Conservation (phyloP, 1,140 invertebrate genomes). For the Pachyrhynchus sulphureomaculatus region DNA sequence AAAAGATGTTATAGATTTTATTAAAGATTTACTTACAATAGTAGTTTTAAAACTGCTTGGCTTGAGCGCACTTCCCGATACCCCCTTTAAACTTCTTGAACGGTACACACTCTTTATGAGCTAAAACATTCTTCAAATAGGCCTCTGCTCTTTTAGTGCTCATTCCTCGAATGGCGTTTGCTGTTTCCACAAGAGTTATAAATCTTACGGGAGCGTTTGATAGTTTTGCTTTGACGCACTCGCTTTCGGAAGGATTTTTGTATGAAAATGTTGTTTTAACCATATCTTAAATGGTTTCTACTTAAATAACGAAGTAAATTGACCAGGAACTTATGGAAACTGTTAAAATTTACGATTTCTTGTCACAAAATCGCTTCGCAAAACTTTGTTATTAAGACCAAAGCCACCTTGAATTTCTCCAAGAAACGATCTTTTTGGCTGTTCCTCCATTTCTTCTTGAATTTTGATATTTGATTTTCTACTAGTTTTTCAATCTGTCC, state of each 20-base stretch:
- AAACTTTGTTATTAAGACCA: too few species aligned
- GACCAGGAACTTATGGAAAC: too few species aligned
- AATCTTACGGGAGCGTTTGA: conserved; percentile 34
- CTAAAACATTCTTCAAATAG: conserved; percentile 39
- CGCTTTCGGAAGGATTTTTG: background rate
- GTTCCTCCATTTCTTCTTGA: too few species aligned
- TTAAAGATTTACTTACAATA: conserved; percentile 37
- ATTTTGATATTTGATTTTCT: too few species aligned
- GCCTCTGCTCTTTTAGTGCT: conserved; percentile 33
- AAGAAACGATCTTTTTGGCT: too few species aligned
- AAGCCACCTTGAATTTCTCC: too few species aligned
- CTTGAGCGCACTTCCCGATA: conserved; percentile 42
- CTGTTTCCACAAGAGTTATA: conserved; percentile 37
- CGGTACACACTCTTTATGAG: conserved; percentile 40
- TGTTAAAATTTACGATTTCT: too few species aligned
- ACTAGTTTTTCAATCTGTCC: too few species aligned
- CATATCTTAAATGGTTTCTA: background rate
- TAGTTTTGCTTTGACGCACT: conserved; percentile 32
- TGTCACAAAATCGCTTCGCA: too few species aligned
- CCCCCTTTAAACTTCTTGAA: conserved; percentile 40
- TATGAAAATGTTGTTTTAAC: conserved; percentile 2
- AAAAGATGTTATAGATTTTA: too few species aligned
- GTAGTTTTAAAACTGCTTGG: conserved; percentile 38
- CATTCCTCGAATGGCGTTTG: conserved; percentile 34
- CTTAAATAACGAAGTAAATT: background rate